A percentile compares a stretch with the other conserved stretches of the same genome.
Conservation (phyloP, 2,113 vertebrate species). For the Dunckerocampus dactyliophorus region DNA sequence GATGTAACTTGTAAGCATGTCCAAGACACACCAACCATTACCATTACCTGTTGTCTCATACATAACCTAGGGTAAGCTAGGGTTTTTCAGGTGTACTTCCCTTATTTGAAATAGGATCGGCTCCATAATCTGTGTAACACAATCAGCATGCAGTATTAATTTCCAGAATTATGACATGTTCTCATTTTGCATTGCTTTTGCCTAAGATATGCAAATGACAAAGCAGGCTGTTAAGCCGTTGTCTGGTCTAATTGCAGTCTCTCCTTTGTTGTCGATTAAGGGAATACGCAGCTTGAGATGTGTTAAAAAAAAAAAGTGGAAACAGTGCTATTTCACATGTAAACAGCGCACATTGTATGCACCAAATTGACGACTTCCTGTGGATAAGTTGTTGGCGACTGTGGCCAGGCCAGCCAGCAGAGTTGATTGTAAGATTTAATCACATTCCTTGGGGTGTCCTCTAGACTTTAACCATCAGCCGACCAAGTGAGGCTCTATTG, state of each 20-base stretch:
- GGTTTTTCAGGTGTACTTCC: neutral
- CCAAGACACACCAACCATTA: no score
- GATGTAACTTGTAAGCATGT: no score
- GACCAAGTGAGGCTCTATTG: constrained; percentile 28
- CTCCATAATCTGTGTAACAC: constrained; percentile 28
- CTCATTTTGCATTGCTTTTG: constrained; percentile 43
- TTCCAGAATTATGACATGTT: constrained; percentile 36
- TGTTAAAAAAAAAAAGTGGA: constrained; percentile 33
- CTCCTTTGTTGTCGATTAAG: constrained; percentile 31
- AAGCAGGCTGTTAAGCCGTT: constrained; percentile 15
- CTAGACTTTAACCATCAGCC: constrained; percentile 33
- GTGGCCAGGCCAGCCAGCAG: constrained; percentile 32
- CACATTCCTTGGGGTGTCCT: constrained; percentile 19
- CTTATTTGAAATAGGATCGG: constrained; percentile 36
- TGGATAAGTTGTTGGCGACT: constrained; percentile 42
- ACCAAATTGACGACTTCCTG: constrained; percentile 52
- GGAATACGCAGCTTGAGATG: constrained; percentile 52
- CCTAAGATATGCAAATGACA: constrained; percentile 13
- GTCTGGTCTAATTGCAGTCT: constrained; percentile 33
- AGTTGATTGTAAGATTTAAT: constrained; percentile 40
- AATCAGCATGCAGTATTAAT: constrained; percentile 32
- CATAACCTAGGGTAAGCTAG: no score
- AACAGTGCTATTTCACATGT: constrained; percentile 41
- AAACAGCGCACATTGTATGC: constrained; percentile 54
- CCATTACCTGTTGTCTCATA: no score